Base-by-base conservation (phyloP, 2,113 vertebrate genomes). In the Rhynchomys soricoides region DNA sequence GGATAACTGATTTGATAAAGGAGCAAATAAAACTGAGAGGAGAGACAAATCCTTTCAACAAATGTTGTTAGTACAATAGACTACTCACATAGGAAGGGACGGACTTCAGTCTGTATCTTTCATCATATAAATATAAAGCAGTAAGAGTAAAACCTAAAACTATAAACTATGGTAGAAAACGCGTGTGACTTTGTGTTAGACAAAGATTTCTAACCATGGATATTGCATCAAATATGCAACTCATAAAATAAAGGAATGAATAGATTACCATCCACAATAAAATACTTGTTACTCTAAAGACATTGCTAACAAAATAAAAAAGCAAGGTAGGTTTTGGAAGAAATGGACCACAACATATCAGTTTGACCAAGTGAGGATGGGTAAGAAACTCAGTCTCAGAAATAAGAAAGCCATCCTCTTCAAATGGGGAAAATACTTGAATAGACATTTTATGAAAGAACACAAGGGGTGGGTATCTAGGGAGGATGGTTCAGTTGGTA, bases 301-400 rank as follows among this genome's bases (percentile, higher is more conserved):
- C 17, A 17, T 26, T 59, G 48, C 68, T 68, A 95, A 34, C 11
- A 90, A 82, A 94, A 93, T 68, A 11, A 73, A 57, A 40, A 26
- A 90, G 45, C 40, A 92, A 90, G 13, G 1, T 5, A 88, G 37
- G 66, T 2, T 15, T 13, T 74, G 40, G n/a, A 64, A 66, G 26
- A 89, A 97, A 96, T 34, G 37, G 48, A 87, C 79, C 43, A 83
- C 1, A 34, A 50, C 21, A 37, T 7, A 37, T 86, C 45, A 62
- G 71, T 86, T 55, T 75, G 13, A 91, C 9, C 52, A 74, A 93
- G 50, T 19, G 57, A 93, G 48, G 70, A 91, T 59, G 85, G 40
- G 62, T 70, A 92, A 95, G 57, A 95, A 90, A 81, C 50, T 78
- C 73, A 95, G 17, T 50, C 16, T 95, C 37, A 45, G 45, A 26